Evolutionary conservation across 2,888 invertebrate species (phyloP).

Genomic region (Kryphioiulus occultus): DNA sequence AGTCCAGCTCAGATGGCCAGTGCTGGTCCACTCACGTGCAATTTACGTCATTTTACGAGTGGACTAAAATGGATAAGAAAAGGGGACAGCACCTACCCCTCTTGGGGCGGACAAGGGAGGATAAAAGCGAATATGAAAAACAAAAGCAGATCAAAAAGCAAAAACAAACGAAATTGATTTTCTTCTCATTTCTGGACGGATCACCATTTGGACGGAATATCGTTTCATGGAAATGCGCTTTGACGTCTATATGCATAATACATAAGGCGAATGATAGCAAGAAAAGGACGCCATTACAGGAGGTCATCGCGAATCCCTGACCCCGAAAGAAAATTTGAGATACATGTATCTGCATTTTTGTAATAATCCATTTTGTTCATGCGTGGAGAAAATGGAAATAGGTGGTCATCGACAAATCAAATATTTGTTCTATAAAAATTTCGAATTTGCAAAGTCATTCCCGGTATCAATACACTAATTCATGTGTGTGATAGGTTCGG

Average conservation of each 20-base stretch:
- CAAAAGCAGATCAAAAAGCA: constrained; percentile 36
- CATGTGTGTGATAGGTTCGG: too few species aligned
- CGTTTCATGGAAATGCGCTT: not conserved
- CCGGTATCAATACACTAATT: too few species aligned
- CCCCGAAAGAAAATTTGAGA: not conserved
- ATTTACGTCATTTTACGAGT: constrained; percentile 44
- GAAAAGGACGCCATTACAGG: not conserved
- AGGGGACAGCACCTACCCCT: not conserved
- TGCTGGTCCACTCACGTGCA: not conserved
- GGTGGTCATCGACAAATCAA: not conserved
- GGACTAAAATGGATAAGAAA: constrained; percentile 32
- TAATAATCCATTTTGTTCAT: not conserved
- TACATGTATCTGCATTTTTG: not conserved
- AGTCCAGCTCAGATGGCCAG: constrained; percentile 39
- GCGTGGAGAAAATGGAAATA: not conserved
- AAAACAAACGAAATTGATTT: constrained; percentile 39
- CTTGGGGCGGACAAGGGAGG: not conserved
- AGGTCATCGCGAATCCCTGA: not conserved
- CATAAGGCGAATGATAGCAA: not conserved
- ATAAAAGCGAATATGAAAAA: constrained; percentile 30
- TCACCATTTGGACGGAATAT: not conserved
- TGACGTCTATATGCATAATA: constrained; percentile 6
- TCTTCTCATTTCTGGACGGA: constrained; percentile 40
- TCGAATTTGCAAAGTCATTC: not conserved
- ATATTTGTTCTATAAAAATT: not conserved